These are phyloP conservation scores for Brachyhypopomus occidentalis DNA, from an alignment of 2,113 vertebrate genomes.

Conservation along the genomic window DNA sequence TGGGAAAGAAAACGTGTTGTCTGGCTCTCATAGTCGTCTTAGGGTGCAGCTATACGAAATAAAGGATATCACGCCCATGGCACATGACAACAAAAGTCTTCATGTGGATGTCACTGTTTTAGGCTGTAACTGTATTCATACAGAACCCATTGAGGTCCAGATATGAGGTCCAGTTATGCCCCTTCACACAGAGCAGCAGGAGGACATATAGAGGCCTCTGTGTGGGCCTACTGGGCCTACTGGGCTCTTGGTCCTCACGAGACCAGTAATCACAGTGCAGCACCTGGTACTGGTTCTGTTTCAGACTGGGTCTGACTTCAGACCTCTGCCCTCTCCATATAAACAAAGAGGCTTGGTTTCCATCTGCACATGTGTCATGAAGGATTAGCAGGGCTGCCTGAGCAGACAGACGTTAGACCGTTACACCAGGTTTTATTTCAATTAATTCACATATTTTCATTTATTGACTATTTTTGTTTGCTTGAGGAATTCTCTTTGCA, in stretches of 20 bases:
- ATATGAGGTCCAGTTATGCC: slow-evolving; percentile 21
- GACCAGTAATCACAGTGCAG: slow-evolving; percentile 32
- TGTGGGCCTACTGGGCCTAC: slow-evolving; percentile 40
- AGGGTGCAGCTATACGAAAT: neutral
- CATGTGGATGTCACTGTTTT: neutral
- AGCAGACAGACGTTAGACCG: neutral
- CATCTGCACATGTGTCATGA: slow-evolving; percentile 9
- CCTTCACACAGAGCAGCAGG: slow-evolving; percentile 37
- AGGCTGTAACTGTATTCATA: slow-evolving; percentile 3
- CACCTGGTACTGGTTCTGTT: slow-evolving; percentile 50
- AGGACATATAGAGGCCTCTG: slow-evolving; percentile 51
- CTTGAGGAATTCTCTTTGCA: neutral
- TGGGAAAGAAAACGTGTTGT: neutral
- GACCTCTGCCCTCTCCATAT: slow-evolving; percentile 25
- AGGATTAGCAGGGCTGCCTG: neutral
- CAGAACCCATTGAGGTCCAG: slow-evolving; percentile 4
- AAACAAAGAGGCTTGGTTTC: slow-evolving; percentile 1
- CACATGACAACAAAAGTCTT: neutral
- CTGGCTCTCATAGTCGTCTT: neutral
- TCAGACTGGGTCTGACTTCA: slow-evolving; percentile 16
- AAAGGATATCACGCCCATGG: neutral
- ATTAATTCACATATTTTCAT: too few species aligned
- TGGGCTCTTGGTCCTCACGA: slow-evolving; percentile 32
- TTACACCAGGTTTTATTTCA: neutral
- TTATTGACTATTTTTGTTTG: neutral